phyloP scores from a whole-genome alignment of 2,113 vertebrate species.

The Eptesicus fuscus region DNA sequence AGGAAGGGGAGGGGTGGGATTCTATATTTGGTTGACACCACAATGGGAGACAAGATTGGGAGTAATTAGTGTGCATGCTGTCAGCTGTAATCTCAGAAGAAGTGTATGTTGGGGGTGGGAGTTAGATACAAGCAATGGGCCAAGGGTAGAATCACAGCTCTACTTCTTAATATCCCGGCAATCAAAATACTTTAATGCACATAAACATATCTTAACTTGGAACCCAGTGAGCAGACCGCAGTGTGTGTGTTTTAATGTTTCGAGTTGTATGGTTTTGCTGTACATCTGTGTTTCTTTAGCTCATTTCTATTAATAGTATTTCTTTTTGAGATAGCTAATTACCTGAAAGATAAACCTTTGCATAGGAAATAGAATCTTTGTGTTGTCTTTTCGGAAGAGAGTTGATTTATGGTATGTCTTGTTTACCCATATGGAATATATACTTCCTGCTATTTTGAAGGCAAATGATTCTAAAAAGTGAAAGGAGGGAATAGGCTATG shows the following conservation, averaged over 20 bases:
- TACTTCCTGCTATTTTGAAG: neutral
- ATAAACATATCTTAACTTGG: neutral
- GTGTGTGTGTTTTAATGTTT: neutral
- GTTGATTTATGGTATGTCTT: neutral
- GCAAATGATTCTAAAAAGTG: neutral
- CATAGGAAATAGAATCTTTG: neutral
- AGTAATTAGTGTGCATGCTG: neutral
- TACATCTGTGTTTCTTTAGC: neutral
- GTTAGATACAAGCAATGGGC: neutral
- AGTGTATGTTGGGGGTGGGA: fast-evolving
- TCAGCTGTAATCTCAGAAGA: neutral
- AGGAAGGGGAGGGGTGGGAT: neutral
- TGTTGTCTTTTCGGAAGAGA: neutral
- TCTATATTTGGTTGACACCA: neutral
- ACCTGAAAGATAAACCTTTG: neutral
- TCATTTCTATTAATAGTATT: neutral
- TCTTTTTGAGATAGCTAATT: neutral
- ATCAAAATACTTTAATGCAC: neutral
- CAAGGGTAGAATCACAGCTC: neutral
- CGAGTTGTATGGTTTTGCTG: neutral
- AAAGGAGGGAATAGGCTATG: neutral
- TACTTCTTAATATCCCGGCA: neutral
- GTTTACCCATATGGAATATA: neutral
- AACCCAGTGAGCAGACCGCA: neutral
- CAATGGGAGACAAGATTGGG: neutral